Percentiles rank a stretch among this genome's conserved stretches.
These are phyloP conservation scores for Phaenicophaeus curvirostris DNA, from an alignment of 2,797 vertebrate species.

Conservation along the genomic window DNA sequence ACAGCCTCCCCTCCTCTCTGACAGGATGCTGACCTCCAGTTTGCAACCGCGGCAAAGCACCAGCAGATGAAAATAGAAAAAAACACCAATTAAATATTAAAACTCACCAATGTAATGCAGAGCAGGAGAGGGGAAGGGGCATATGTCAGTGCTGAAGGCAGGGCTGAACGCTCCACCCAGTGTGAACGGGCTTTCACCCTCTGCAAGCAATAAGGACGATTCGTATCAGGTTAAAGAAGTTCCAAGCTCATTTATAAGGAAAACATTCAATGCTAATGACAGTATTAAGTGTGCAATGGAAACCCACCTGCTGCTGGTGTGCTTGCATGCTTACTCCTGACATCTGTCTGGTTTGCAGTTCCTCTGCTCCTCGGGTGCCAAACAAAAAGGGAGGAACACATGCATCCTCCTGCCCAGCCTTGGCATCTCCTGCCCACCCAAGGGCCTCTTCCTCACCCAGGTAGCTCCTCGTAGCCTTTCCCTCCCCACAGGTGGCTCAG, in stretches of 20 bases:
- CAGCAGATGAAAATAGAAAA: slow-evolving; percentile 36
- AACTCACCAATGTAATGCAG: slow-evolving; percentile 9
- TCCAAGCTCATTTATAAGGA: slow-evolving; percentile 25
- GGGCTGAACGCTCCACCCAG: background rate
- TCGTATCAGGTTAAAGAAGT: slow-evolving; percentile 27
- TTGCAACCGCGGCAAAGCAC: background rate
- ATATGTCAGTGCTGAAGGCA: background rate
- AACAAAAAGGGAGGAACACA: background rate
- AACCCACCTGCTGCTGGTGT: background rate
- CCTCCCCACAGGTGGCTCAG: background rate
- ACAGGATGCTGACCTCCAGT: slow-evolving; percentile 15
- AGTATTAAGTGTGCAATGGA: slow-evolving; percentile 18
- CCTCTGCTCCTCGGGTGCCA: background rate
- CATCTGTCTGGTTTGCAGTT: background rate
- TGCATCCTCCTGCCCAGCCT: background rate
- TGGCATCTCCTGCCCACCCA: background rate
- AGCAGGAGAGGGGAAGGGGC: background rate
- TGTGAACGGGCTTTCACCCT: background rate
- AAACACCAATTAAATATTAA: slow-evolving; percentile 57
- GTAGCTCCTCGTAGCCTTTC: background rate
- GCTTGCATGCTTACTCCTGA: background rate
- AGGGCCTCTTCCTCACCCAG: background rate
- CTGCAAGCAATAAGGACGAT: slow-evolving; percentile 26
- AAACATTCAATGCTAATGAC: slow-evolving; percentile 23
- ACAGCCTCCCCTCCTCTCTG: background rate